These are phyloP conservation scores for Conus betulinus DNA, from an alignment of 1,140 invertebrate species.

Conservation along the genomic window DNA sequence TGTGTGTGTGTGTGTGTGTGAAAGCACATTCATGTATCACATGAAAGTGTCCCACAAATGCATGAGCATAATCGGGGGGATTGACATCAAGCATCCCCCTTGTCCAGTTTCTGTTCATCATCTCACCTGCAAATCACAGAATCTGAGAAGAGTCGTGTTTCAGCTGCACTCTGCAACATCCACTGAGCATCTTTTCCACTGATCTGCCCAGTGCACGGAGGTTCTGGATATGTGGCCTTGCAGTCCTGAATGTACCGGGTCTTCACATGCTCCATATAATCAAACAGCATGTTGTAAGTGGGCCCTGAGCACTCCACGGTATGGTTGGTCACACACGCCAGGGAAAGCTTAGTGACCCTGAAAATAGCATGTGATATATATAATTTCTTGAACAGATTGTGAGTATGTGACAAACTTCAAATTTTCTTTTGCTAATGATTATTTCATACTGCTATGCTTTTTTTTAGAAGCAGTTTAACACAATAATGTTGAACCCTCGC, in stretches of 20 bases:
- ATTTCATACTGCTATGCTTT: neutral
- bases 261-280: neutral
- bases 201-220: neutral
- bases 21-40: no score
- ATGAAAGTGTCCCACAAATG: no score
- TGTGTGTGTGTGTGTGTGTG: no score
- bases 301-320: slow-evolving; percentile 32
- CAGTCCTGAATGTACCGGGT: neutral
- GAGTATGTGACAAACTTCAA: neutral
- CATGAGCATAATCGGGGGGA: no score
- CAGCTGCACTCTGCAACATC: slow-evolving; percentile 1
- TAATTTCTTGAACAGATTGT: neutral
- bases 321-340: slow-evolving; percentile 34
- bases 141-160: neutral
- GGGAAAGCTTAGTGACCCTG: slow-evolving; percentile 29
- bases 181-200: neutral
- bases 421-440: neutral
- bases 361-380: neutral
- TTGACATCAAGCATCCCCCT: no score
- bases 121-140: slow-evolving; percentile 12
- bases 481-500: no score
- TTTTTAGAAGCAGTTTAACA: neutral
- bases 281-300: slow-evolving; percentile 18
- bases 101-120: neutral
- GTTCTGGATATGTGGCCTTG: neutral